These are phyloP conservation scores for Drosophila lutescens DNA, from an alignment of 2,888 invertebrate species.

Conservation along the genomic window DNA sequence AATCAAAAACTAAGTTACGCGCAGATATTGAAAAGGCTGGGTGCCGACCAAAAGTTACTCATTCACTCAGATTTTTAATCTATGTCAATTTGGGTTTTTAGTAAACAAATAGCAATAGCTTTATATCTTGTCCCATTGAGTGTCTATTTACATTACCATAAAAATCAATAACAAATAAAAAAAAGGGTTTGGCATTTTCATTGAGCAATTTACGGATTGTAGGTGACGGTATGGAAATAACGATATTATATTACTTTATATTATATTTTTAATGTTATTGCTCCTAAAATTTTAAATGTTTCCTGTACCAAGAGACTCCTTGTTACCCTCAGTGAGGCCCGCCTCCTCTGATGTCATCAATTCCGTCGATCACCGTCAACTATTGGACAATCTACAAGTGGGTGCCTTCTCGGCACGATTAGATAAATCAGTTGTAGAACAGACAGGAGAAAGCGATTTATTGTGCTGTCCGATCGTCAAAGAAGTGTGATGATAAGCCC, in stretches of 20 bases:
- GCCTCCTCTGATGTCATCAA: constrained; percentile 2
- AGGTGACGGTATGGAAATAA: too few relatives aligned
- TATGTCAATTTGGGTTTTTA: constrained; percentile 6
- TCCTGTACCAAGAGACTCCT: neutral
- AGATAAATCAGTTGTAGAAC: constrained; percentile 23
- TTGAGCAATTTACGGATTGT: neutral
- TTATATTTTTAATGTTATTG: neutral
- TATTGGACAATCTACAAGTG: constrained; percentile 17
- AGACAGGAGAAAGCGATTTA: constrained; percentile 26
- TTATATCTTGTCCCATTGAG: neutral
- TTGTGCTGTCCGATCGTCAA: constrained; percentile 9
- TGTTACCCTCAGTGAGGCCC: neutral
- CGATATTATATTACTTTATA: too few relatives aligned
- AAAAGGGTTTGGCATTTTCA: neutral
- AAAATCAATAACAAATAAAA: neutral
- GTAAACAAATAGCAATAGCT: neutral
- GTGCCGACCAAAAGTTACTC: constrained; percentile 16
- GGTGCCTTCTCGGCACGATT: constrained; percentile 4
- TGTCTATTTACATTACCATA: constrained; percentile 7
- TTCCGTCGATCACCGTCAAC: constrained; percentile 20
- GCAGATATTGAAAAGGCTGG: neutral
- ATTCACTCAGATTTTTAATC: neutral
- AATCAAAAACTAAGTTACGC: constrained; percentile 1
- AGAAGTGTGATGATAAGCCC: constrained; percentile 1
- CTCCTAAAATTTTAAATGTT: neutral